These are phyloP conservation scores for Cynaeus angustus DNA, from an alignment of 2,888 invertebrate species.

Conservation along the genomic window DNA sequence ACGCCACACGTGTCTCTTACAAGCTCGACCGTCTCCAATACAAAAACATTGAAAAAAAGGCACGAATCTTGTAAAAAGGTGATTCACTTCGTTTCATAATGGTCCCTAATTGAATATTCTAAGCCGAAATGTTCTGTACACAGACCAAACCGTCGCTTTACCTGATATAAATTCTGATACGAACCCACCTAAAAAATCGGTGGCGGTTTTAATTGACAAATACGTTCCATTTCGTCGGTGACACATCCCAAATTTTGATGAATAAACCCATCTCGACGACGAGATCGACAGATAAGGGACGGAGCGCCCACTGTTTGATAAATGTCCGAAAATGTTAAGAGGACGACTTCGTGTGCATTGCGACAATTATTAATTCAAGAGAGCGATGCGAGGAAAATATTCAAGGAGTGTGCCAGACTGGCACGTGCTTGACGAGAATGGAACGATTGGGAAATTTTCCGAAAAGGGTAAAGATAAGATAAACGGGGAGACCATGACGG, in stretches of 20 bases:
- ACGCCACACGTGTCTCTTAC: conserved; percentile 43
- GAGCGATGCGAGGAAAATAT: conserved; percentile 56
- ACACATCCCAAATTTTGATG: conserved; percentile 44
- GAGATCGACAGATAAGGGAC: conserved; percentile 40
- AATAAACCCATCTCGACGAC: conserved; percentile 38
- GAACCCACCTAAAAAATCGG: not conserved
- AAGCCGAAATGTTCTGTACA: conserved; percentile 35
- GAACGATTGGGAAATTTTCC: conserved; percentile 31
- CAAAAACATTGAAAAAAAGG: conserved; percentile 40
- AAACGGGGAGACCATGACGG: not conserved
- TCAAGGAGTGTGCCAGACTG: conserved; percentile 66
- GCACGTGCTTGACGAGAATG: conserved; percentile 65
- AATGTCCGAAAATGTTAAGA: conserved; percentile 54
- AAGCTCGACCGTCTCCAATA: conserved; percentile 36
- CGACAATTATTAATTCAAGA: conserved; percentile 50
- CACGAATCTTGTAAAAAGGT: conserved; percentile 61
- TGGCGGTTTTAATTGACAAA: conserved; percentile 42
- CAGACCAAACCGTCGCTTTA: conserved; percentile 16
- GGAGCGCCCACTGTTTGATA: conserved; percentile 62
- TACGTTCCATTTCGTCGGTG: conserved; percentile 39
- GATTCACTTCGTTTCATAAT: conserved; percentile 59
- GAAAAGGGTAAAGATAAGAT: not conserved
- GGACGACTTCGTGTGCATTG: conserved; percentile 36
- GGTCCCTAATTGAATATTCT: conserved; percentile 51
- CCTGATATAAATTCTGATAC: conserved; percentile 35